Base-by-base conservation (phyloP, 2,797 vertebrate species). In the Peromyscus eremicus region DNA sequence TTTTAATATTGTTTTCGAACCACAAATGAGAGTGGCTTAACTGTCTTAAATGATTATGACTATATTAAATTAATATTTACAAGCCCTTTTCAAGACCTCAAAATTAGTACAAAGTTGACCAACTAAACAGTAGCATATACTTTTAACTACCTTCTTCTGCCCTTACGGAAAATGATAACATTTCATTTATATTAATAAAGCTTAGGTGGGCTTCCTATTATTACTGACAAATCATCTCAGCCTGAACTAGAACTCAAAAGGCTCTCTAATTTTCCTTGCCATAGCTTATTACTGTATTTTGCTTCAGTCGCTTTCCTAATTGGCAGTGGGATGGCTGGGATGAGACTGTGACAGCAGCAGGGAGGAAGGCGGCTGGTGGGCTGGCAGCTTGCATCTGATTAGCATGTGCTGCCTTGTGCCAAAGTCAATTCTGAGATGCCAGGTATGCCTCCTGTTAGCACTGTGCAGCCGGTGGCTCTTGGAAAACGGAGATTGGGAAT, bases 381-480 rank as follows among this genome's bases (percentile, higher is more conserved):
- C 64, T 73, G 95, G 94, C 94, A 96, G 97, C 95, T 92, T 92
- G 92, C 88, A n/a, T 81, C 91, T 92, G 77, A 92, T 95, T 76
- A 94, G 94, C 85, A 82, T 43, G 82, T 71, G 88, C 62, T 86
- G 57, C 64, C 73, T 82, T 9, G 82, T 97, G 97, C 97, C 97
- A 97, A 95, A 97, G 92, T 95, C 97, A 94, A 43, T 76, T 93
- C 88, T 49, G 68, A 60, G 57, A 60, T 62, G 82, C 92, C 97
- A 97, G 96, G 97, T 91, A 80, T 71, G 90, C 84, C 4, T 84
- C 95, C 96, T 84, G 75, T 94, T 87, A 94, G 85, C 64, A 29
- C 82, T 62, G 71, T 0, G 3, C 55, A 91, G 95, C 62, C 84
- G 37, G 27, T 70, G 71, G 62, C 71, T 85, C 5, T 11, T 76